Evolutionary conservation across 2,113 vertebrate species (phyloP).

Genomic region (Alligator sinensis): DNA sequence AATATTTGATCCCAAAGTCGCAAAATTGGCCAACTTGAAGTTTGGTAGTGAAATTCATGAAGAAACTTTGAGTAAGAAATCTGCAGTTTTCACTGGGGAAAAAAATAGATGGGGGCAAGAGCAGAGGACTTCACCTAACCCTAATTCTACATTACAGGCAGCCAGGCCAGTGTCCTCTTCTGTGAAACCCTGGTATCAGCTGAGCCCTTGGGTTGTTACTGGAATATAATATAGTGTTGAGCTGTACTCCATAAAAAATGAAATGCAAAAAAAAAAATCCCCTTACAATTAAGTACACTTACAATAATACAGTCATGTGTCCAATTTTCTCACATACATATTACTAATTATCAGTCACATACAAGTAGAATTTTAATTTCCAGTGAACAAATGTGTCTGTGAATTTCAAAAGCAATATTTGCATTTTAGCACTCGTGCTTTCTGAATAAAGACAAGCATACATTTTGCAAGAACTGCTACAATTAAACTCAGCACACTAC

Average conservation of each 20-base stretch:
- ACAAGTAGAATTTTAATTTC: neutral
- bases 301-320: neutral
- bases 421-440: neutral
- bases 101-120: too few species aligned
- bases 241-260: neutral
- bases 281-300: neutral
- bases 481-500: neutral
- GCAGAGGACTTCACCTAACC: too few species aligned
- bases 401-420: neutral
- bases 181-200: too few species aligned
- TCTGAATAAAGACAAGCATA: fast-evolving
- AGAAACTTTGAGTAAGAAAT: too few species aligned
- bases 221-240: neutral
- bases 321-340: neutral
- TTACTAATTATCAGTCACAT: neutral
- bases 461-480: neutral
- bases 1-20: too few species aligned
- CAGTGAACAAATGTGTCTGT: neutral
- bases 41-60: too few species aligned
- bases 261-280: neutral
- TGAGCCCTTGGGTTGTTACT: neutral
- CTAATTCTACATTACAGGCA: too few species aligned
- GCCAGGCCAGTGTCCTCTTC: too few species aligned
- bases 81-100: too few species aligned
- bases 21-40: too few species aligned